Conservation (phyloP, 2,888 invertebrate genomes). For the Alviniconcha strummeri region DNA sequence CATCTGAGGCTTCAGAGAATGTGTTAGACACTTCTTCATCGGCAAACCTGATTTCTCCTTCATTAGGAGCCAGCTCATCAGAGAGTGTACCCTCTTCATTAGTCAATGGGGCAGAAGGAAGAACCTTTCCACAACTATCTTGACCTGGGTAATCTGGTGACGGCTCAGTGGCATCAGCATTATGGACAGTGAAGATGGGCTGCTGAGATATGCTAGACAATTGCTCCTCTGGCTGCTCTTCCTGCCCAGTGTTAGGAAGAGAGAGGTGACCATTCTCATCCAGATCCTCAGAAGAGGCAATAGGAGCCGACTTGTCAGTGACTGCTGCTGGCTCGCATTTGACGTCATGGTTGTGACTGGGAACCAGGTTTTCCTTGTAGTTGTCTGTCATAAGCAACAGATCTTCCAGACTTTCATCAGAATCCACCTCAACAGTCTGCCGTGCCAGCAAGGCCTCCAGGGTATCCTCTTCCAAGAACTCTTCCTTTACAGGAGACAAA, state of each 20-base stretch:
- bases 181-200: slow-evolving; percentile 13
- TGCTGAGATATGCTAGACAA: neutral
- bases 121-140: too few relatives aligned
- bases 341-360: neutral
- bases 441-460: slow-evolving; percentile 26
- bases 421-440: slow-evolving; percentile 28
- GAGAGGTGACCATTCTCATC: neutral
- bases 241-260: neutral
- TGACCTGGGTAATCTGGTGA: too few relatives aligned
- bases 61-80: neutral
- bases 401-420: slow-evolving; percentile 30
- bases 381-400: slow-evolving; percentile 22
- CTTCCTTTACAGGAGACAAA: slow-evolving; percentile 28
- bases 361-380: slow-evolving; percentile 17
- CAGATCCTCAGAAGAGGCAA: slow-evolving; percentile 12
- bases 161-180: too few relatives aligned
- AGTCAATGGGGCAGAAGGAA: too few relatives aligned
- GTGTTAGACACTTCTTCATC: slow-evolving; percentile 23
- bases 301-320: slow-evolving; percentile 16
- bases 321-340: neutral
- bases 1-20: slow-evolving; percentile 22
- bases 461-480: slow-evolving; percentile 17
- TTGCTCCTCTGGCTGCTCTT: neutral
- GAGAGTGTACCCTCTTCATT: too few relatives aligned
- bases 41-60: slow-evolving; percentile 10